Percentiles rank a stretch among this genome's conserved stretches.
These are phyloP conservation scores for Okapia johnstoni DNA, from an alignment of 2,113 vertebrate species.

Conservation along the genomic window DNA sequence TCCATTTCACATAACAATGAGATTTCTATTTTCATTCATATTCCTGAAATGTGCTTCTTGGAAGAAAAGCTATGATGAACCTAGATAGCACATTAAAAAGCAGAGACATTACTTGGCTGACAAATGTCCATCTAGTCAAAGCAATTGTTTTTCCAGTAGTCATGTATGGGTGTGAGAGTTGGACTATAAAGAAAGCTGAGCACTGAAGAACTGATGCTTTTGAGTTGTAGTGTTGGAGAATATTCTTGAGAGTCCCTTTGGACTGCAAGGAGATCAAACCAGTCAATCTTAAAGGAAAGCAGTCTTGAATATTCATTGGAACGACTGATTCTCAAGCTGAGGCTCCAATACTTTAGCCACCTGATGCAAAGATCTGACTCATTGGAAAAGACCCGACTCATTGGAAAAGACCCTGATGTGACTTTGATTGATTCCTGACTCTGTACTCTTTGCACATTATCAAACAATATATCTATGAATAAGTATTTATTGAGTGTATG, in stretches of 20 bases:
- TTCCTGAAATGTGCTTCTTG: not conserved
- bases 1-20: not conserved
- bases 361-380: not conserved
- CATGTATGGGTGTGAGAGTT: not conserved
- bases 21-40: not conserved
- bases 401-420: not conserved
- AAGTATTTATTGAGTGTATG: not conserved
- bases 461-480: not conserved
- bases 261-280: not conserved
- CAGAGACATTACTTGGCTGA: not conserved
- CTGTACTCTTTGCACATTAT: not conserved
- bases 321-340: not conserved
- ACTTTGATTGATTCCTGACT: not conserved
- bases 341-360: not conserved
- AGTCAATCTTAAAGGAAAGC: not conserved
- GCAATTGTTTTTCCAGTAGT: not conserved
- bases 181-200: not conserved
- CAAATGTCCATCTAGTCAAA: not conserved
- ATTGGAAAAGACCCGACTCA: not conserved
- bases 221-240: not conserved
- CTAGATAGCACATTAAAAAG: not conserved
- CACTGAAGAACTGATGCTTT: not conserved
- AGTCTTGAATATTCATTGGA: not conserved
- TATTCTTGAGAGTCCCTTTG: not conserved
- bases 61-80: not conserved